Conservation (phyloP, 2,797 vertebrate species). For the Megalops cyprinoides region DNA sequence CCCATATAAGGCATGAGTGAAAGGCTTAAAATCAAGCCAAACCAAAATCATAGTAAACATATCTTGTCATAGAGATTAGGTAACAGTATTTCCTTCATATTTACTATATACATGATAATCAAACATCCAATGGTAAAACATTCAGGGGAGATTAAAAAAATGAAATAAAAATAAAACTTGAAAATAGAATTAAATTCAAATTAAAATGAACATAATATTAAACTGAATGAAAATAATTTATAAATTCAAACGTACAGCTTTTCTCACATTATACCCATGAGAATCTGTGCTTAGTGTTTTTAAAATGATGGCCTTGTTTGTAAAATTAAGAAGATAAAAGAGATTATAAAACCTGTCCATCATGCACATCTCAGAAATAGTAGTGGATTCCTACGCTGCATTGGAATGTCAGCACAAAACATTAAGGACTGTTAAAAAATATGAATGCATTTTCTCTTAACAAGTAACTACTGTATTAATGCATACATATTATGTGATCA, state of each 20-base stretch:
- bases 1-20: neutral
- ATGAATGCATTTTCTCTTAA: too few species aligned
- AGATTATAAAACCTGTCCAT: conserved; percentile 10
- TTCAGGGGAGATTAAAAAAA: neutral
- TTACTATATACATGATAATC: neutral
- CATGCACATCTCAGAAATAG: neutral
- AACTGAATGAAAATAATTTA: too few species aligned
- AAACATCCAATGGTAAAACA: neutral
- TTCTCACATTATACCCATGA: neutral
- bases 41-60: neutral
- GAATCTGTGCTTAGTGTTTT: neutral
- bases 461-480: too few species aligned
- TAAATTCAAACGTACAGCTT: neutral
- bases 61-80: neutral
- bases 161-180: too few species aligned
- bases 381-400: neutral
- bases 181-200: too few species aligned
- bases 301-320: neutral
- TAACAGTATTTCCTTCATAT: neutral
- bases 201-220: too few species aligned
- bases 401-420: neutral
- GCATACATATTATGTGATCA: too few species aligned
- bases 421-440: too few species aligned
- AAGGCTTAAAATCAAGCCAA: neutral
- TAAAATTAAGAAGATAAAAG: neutral